These are phyloP conservation scores for Vireo altiloquus DNA, from an alignment of 2,113 vertebrate species.

Conservation along the genomic window DNA sequence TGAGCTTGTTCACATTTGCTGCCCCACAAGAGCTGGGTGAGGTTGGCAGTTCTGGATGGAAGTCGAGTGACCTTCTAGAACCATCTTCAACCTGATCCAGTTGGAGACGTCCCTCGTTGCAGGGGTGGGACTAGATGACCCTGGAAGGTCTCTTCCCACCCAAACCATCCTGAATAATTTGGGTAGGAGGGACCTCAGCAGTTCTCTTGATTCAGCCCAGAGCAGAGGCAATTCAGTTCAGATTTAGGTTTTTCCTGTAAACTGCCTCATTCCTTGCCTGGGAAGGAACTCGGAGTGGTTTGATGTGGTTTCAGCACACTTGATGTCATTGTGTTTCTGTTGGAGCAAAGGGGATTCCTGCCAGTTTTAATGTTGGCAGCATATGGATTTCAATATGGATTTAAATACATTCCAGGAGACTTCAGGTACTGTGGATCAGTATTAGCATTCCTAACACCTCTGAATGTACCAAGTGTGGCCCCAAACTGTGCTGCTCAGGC, in stretches of 20 bases:
- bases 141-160: not conserved
- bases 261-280: not conserved
- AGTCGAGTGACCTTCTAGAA: accelerated
- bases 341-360: not conserved
- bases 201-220: not conserved
- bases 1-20: not conserved
- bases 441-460: not conserved
- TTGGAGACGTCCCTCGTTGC: not conserved
- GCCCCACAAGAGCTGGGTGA: not conserved
- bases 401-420: not conserved
- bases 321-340: not conserved
- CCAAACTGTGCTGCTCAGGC: not conserved
- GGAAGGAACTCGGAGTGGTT: not conserved
- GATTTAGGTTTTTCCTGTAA: not conserved
- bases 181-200: not conserved
- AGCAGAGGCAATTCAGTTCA: not conserved
- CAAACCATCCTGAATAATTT: not conserved
- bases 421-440: not conserved
- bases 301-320: not conserved
- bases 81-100: not conserved
- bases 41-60: not conserved
- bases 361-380: not conserved
- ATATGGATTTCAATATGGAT: not conserved
- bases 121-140: not conserved
- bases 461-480: not conserved